Evolutionary conservation across 1,140 invertebrate genomes (phyloP).

Genomic region (Drosophila melanogaster): DNA sequence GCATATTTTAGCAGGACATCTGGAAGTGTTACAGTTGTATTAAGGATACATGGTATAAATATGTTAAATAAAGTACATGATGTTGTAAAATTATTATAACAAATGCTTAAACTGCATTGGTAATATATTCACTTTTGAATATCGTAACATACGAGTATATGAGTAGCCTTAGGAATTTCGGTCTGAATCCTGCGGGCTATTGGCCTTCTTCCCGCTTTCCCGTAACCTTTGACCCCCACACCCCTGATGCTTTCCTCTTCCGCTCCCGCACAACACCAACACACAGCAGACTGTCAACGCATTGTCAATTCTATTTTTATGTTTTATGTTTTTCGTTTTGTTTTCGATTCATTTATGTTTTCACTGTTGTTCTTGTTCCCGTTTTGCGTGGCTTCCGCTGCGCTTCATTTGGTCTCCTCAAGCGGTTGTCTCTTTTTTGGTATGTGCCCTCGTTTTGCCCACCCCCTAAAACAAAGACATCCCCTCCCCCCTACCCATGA

Average conservation of each 20-base stretch:
- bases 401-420: constrained; percentile 56
- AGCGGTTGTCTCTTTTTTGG: constrained; percentile 26
- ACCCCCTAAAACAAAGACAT: background rate
- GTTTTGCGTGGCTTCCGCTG: constrained; percentile 68
- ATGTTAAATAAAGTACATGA: no score
- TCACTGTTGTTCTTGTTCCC: constrained; percentile 31
- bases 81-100: background rate
- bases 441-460: constrained; percentile 3
- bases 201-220: background rate
- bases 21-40: no score
- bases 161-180: constrained; percentile 15
- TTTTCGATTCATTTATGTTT: constrained; percentile 68
- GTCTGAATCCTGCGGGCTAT: constrained; percentile 41
- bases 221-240: background rate
- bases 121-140: no score
- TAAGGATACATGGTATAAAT: no score
- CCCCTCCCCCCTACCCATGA: background rate
- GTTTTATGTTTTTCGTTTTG: constrained; percentile 73
- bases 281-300: constrained; percentile 67
- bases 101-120: no score
- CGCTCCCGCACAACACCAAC: constrained; percentile 6
- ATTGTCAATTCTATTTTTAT: constrained; percentile 81
- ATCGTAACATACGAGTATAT: no score
- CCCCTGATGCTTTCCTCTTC: background rate
- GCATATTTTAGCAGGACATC: background rate